phyloP scores from a whole-genome alignment of 2,797 vertebrate genomes.

The Falco peregrinus region DNA sequence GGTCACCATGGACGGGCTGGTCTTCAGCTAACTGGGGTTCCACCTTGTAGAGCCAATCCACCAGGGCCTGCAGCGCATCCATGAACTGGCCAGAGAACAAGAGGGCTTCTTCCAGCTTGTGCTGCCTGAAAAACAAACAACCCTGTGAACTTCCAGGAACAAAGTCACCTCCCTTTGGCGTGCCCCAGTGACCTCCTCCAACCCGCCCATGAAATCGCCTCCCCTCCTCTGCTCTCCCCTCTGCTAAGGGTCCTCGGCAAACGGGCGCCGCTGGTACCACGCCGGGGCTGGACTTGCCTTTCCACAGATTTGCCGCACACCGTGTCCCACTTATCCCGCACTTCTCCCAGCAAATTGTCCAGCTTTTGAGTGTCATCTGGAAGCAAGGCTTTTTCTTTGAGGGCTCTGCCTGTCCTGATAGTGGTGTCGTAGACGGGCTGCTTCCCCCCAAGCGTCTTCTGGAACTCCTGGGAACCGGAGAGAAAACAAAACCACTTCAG shows the following conservation, averaged over 20 bases:
- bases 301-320: constrained; percentile 98
- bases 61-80: constrained; percentile 94
- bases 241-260: background rate
- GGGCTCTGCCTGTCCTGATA: constrained; percentile 91
- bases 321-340: constrained; percentile 98
- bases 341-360: constrained; percentile 93
- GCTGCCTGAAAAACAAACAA: constrained; percentile 82
- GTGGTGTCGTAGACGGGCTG: constrained; percentile 98
- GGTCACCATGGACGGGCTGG: constrained; percentile 94
- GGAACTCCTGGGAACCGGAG: constrained; percentile 86
- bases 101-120: constrained; percentile 97
- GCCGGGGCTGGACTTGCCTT: constrained; percentile 76
- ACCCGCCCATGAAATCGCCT: background rate
- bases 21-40: constrained; percentile 96
- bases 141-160: accelerated
- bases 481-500: background rate
- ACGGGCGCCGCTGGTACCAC: accelerated
- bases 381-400: constrained; percentile 94
- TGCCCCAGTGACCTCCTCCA: background rate
- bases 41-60: constrained; percentile 97
- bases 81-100: constrained; percentile 98
- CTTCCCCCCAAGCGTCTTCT: constrained; percentile 95
- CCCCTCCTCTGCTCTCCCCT: background rate
- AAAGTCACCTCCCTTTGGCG: background rate
- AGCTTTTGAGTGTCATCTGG: constrained; percentile 90